Base-by-base conservation (phyloP, 1,140 invertebrate species). In the Piezodorus guildinii region DNA sequence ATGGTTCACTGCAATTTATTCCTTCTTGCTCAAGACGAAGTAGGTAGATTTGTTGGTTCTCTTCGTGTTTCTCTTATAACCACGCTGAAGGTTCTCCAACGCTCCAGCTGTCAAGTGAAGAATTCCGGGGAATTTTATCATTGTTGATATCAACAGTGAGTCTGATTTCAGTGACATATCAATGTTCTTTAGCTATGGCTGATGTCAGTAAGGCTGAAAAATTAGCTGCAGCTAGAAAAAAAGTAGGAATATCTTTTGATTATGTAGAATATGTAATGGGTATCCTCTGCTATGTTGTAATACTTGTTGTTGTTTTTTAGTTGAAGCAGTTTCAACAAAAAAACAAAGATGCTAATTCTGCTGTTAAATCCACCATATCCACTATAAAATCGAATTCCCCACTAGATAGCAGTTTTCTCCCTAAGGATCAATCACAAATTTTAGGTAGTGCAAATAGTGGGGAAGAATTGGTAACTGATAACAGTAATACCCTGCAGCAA, bases 261-360 rank as follows among this genome's bases (percentile, higher is more conserved):
- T 39, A 6, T 21, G 19, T 3, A 17, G 6, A 23, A 56, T 23
- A 56, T 56, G 52, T 23, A 5, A 21, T 56, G 2, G 6, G 3
- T 56, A 25, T 23, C 52, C 51, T 52, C 19, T 52, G 21, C 12
- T 52, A 16, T 25, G 2, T 6, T 27, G 6, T 46, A 46, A 27
- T 3, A n/a, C 21, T 45, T 27, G 3, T 19, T 2, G 46, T 2
- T 60, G 25, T 15, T 1, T 65, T 65, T 3, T 39, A 67, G 66
- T 56, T 67, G 49, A 67, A 63, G 44, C 46, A 67, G 52, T 67
- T 67, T 62, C 62, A 67, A 51, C 66, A 65, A 23, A 64, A 61
- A 51, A 67, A 58, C n/a, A 61, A 61, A 49, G 62, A 64, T 49
- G 21, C 39, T 30, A 59, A n/a, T 62, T 51, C 27, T 25, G 30